Conservation (phyloP, 2,888 invertebrate species). For the Patella caerulea region DNA sequence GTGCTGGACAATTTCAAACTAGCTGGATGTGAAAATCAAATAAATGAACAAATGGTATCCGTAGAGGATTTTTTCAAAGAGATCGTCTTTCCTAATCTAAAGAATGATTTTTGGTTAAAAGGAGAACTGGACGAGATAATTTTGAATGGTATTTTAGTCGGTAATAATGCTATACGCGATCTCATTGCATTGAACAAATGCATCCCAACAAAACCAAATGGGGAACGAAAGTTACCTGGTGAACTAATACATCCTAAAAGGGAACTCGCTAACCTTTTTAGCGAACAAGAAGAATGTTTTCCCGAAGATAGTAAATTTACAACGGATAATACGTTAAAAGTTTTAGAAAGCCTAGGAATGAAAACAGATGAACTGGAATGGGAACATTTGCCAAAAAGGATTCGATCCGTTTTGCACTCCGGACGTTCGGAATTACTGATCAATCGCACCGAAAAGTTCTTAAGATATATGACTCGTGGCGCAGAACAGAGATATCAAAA, state of each 20-base stretch:
- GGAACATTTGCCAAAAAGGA: slow-evolving; percentile 40
- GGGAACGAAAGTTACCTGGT: slow-evolving; percentile 35
- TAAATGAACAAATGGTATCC: slow-evolving; percentile 36
- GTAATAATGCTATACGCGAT: slow-evolving; percentile 20
- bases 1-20: slow-evolving; percentile 20
- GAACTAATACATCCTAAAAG: slow-evolving; percentile 49
- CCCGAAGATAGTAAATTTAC: slow-evolving; percentile 27
- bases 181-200: slow-evolving; percentile 34
- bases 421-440: no score
- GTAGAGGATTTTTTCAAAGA: slow-evolving; percentile 37
- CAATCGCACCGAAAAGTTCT: no score
- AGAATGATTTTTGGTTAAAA: slow-evolving; percentile 16
- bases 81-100: slow-evolving; percentile 46
- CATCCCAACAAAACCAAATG: slow-evolving; percentile 47
- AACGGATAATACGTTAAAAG: slow-evolving; percentile 18
- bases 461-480: not conserved
- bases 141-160: slow-evolving; percentile 36
- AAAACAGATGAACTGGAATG: slow-evolving; percentile 35
- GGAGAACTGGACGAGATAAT: slow-evolving; percentile 42
- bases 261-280: slow-evolving; percentile 40
- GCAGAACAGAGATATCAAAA: not conserved
- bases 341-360: slow-evolving; percentile 45
- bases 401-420: not conserved
- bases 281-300: slow-evolving; percentile 44
- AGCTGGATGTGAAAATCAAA: slow-evolving; percentile 16